These are phyloP conservation scores for Tipula helvola DNA, from an alignment of 2,888 invertebrate genomes.

Conservation along the genomic window DNA sequence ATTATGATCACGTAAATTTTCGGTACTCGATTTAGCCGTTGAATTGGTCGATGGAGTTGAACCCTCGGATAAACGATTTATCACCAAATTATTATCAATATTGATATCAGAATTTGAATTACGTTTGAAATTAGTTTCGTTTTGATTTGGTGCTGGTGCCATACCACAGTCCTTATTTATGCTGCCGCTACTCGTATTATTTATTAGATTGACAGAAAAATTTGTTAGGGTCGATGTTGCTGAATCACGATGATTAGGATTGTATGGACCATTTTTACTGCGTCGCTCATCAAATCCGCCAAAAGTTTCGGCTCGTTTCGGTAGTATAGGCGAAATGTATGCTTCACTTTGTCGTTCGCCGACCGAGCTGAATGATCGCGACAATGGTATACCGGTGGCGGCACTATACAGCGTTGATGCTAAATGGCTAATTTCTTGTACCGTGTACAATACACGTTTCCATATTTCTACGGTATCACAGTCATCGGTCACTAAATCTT, in stretches of 20 bases:
- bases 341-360: slow-evolving; percentile 82
- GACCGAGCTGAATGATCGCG: slow-evolving; percentile 85
- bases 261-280: slow-evolving; percentile 23
- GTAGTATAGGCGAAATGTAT: slow-evolving; percentile 74
- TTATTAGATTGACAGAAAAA: slow-evolving; percentile 29
- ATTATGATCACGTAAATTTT: slow-evolving; percentile 27
- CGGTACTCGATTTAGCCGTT: slow-evolving; percentile 16
- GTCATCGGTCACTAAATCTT: slow-evolving; percentile 62
- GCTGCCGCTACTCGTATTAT: neutral
- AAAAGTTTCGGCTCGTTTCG: slow-evolving; percentile 90
- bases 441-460: slow-evolving; percentile 54
- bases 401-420: slow-evolving; percentile 61
- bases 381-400: slow-evolving; percentile 56
- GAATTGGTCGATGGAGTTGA: slow-evolving; percentile 36
- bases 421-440: slow-evolving; percentile 59
- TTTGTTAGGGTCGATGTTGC: slow-evolving; percentile 31
- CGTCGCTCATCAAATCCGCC: slow-evolving; percentile 75
- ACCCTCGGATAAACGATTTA: slow-evolving; percentile 31
- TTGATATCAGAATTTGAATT: slow-evolving; percentile 16
- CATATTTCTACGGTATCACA: slow-evolving; percentile 66
- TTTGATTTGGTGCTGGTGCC: neutral
- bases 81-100: slow-evolving; percentile 5
- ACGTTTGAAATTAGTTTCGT: slow-evolving; percentile 12
- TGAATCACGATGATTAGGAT: neutral
- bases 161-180: neutral